A percentile compares a stretch with the other conserved stretches of the same genome.
These are phyloP conservation scores for Tanypteryx hageni DNA, from an alignment of 2,888 invertebrate species.

Conservation along the genomic window DNA sequence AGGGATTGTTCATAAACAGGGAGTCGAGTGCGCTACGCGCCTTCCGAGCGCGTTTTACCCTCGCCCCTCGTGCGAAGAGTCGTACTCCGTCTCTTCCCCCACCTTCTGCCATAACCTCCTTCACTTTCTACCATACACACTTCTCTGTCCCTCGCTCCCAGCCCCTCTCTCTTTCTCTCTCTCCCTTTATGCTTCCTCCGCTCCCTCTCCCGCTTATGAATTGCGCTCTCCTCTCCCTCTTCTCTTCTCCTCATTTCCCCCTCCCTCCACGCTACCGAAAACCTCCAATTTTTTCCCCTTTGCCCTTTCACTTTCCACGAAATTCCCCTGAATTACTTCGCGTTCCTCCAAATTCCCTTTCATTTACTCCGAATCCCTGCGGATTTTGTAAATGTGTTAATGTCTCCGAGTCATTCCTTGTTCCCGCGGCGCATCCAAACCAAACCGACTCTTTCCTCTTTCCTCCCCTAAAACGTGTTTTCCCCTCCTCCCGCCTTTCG, in stretches of 20 bases:
- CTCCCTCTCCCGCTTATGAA: neutral
- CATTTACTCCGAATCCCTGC: constrained; percentile 50
- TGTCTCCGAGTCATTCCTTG: constrained; percentile 22
- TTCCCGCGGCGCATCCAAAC: neutral
- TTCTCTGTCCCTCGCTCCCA: neutral
- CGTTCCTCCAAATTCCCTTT: constrained; percentile 59
- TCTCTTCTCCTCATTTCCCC: neutral
- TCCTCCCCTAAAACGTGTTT: neutral
- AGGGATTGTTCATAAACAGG: neutral
- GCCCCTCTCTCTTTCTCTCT: neutral
- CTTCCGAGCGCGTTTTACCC: neutral
- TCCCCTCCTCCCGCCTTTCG: neutral
- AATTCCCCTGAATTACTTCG: constrained; percentile 51
- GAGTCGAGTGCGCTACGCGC: neutral
- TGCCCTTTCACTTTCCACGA: constrained; percentile 7
- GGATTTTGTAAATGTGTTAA: constrained; percentile 57
- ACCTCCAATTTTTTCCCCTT: neutral
- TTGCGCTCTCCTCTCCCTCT: neutral
- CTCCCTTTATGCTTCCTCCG: neutral
- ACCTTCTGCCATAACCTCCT: neutral
- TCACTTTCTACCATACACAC: neutral
- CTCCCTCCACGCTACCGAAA: neutral
- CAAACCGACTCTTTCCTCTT: neutral
- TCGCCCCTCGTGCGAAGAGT: neutral
- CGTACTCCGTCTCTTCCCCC: neutral